Conservation (phyloP, 1,140 invertebrate genomes). For the Zaprionus ghesquierei region DNA sequence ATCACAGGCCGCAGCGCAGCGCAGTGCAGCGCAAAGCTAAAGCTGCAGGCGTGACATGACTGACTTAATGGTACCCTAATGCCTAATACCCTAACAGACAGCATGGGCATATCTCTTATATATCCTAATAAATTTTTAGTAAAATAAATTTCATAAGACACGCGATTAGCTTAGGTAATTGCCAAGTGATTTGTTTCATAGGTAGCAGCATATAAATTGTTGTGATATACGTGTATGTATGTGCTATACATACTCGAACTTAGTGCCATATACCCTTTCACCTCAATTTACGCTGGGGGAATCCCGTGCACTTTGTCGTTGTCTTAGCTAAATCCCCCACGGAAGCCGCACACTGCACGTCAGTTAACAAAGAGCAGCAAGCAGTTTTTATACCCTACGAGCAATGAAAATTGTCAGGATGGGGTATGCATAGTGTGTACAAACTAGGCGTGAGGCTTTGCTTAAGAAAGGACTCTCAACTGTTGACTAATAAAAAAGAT, state of each 20-base stretch:
- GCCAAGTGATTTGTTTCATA: too few species aligned
- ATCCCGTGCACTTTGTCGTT: constrained; percentile 41
- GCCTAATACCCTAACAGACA: not conserved
- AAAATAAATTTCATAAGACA: too few species aligned
- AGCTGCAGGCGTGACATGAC: not conserved
- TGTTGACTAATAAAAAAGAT: too few species aligned
- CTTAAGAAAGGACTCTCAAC: too few species aligned
- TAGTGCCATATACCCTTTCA: not conserved
- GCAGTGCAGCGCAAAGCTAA: not conserved
- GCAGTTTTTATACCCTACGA: constrained; percentile 10
- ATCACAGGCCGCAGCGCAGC: not conserved
- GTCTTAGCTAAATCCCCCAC: constrained; percentile 36
- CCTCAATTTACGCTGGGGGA: not conserved
- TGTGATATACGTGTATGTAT: too few species aligned
- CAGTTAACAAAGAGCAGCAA: not conserved
- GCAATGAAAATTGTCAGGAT: too few species aligned
- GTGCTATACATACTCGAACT: too few species aligned
- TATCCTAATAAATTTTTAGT: not conserved
- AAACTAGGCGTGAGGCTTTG: too few species aligned
- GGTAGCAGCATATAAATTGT: too few species aligned
- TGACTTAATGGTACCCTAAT: not conserved
- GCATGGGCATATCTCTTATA: not conserved
- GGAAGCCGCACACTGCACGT: constrained; percentile 25
- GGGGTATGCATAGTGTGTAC: too few species aligned
- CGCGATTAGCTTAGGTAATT: too few species aligned